These are phyloP conservation scores for Phycodurus eques DNA, from an alignment of 2,113 vertebrate species.

Conservation along the genomic window DNA sequence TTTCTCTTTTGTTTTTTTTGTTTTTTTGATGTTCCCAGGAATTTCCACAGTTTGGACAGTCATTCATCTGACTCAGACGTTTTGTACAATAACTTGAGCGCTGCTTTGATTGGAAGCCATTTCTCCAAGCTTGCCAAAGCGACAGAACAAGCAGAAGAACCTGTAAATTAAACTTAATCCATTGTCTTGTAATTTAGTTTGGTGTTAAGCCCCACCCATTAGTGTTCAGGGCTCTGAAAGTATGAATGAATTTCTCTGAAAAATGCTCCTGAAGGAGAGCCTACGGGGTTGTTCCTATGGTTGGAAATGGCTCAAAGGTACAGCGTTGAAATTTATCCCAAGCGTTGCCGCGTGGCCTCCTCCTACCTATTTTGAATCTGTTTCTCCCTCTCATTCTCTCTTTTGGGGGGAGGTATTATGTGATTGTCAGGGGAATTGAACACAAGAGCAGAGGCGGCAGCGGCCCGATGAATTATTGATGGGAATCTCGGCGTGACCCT, in stretches of 20 bases:
- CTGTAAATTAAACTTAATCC: background rate
- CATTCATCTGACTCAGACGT: background rate
- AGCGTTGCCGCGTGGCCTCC: background rate
- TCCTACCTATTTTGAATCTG: slow-evolving; percentile 25
- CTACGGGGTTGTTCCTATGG: background rate
- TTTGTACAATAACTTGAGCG: background rate
- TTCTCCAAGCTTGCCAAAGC: background rate
- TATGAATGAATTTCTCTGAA: background rate
- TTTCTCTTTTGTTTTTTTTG: too few relatives aligned
- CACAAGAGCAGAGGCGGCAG: slow-evolving; percentile 76
- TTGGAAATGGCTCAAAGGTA: background rate
- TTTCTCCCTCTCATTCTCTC: slow-evolving; percentile 29
- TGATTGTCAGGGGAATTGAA: slow-evolving; percentile 72
- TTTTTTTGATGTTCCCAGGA: too few relatives aligned
- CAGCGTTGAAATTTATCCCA: background rate
- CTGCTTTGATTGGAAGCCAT: background rate
- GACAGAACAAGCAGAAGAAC: background rate
- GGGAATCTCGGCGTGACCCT: slow-evolving; percentile 71
- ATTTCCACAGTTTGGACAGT: too few relatives aligned
- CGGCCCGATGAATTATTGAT: slow-evolving; percentile 77
- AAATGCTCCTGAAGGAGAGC: background rate
- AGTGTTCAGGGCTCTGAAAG: background rate
- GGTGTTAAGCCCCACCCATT: background rate
- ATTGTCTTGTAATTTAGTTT: background rate
- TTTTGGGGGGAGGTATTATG: slow-evolving; percentile 75